Evolutionary conservation across 2,888 invertebrate species (phyloP).

Genomic region (Acrobasis repandana): DNA sequence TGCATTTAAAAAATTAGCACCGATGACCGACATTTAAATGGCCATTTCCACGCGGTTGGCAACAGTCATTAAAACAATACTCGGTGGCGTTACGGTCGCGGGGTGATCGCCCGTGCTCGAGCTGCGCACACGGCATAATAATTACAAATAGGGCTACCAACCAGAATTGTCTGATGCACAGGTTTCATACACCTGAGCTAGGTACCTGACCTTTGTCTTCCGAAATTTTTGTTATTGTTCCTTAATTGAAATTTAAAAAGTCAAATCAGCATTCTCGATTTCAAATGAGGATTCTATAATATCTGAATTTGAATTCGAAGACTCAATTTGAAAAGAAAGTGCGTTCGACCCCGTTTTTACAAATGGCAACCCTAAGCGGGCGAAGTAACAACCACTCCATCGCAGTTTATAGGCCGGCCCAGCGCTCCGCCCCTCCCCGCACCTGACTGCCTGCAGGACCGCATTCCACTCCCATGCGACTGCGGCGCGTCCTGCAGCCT

Average conservation of each 20-base stretch:
- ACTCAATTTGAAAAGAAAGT: background rate
- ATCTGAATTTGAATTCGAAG: background rate
- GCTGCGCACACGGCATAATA: constrained; percentile 61
- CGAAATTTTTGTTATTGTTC: too few species aligned
- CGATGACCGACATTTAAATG: constrained; percentile 25
- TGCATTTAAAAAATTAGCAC: constrained; percentile 7
- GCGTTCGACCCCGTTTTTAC: constrained; percentile 22
- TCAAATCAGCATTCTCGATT: too few species aligned
- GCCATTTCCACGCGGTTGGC: constrained; percentile 44
- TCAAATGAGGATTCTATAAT: background rate
- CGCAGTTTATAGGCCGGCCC: constrained; percentile 71
- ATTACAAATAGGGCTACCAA: constrained; percentile 51
- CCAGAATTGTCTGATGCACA: background rate
- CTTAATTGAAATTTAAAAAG: too few species aligned
- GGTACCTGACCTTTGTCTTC: background rate
- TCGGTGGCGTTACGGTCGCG: constrained; percentile 55
- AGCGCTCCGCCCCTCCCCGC: constrained; percentile 36
- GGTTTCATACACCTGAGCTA: background rate
- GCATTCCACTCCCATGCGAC: constrained; percentile 83
- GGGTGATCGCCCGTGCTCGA: constrained; percentile 70
- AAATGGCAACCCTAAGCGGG: constrained; percentile 27
- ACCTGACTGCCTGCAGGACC: constrained; percentile 60
- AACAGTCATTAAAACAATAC: constrained; percentile 53
- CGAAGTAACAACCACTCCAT: constrained; percentile 39
- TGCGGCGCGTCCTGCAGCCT: constrained; percentile 68